phyloP scores from a whole-genome alignment of 2,888 invertebrate species.

The Helleia helle region DNA sequence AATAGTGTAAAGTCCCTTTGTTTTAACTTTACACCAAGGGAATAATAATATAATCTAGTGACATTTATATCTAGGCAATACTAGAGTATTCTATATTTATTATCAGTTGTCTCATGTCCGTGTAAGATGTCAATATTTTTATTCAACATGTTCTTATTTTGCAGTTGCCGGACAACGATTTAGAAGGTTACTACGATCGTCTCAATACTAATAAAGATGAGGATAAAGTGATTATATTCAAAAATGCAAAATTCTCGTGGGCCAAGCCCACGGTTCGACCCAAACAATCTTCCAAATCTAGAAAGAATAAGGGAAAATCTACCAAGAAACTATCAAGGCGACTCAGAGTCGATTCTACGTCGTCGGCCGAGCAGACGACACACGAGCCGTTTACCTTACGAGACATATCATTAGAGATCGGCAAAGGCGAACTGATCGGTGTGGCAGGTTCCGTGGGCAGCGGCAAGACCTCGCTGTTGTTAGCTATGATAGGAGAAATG shows the following conservation, averaged over 20 bases:
- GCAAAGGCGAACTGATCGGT: constrained; percentile 85
- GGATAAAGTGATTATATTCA: constrained; percentile 73
- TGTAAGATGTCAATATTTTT: no score
- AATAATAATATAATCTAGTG: no score
- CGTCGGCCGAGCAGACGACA: constrained; percentile 33
- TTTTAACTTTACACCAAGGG: no score
- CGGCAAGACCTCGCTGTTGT: constrained; percentile 91
- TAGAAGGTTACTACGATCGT: constrained; percentile 76
- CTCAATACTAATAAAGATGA: constrained; percentile 60
- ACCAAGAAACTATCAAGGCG: constrained; percentile 45
- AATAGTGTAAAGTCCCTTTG: no score
- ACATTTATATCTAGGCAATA: no score
- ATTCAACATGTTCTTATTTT: constrained; percentile 22
- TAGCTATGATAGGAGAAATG: constrained; percentile 90
- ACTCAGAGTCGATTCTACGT: constrained; percentile 38
- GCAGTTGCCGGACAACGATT: constrained; percentile 77
- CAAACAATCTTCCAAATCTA: constrained; percentile 39
- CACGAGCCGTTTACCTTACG: constrained; percentile 44
- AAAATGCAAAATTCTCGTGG: constrained; percentile 77
- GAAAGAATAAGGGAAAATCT: constrained; percentile 67
- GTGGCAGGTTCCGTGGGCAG: constrained; percentile 92
- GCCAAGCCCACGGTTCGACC: constrained; percentile 47
- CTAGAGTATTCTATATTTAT: no score
- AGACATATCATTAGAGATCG: constrained; percentile 47
- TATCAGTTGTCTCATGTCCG: no score